Evolutionary conservation across 2,888 invertebrate genomes (phyloP).

Genomic region (Eilema caniola): DNA sequence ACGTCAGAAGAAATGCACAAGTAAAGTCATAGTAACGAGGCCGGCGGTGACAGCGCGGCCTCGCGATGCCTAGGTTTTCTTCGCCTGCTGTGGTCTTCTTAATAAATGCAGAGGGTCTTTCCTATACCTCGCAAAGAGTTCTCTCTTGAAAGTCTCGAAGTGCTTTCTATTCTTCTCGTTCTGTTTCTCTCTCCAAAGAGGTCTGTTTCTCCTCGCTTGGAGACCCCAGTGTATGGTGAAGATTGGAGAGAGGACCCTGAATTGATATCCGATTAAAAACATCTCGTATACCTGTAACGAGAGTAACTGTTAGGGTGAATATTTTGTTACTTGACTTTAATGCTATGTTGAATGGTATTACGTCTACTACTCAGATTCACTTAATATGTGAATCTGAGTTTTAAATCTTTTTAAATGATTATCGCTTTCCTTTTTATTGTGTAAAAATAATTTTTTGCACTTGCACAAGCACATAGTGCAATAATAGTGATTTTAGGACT

Average conservation of each 20-base stretch:
- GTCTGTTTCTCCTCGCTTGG: conserved; percentile 92
- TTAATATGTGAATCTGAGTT: too few relatives aligned
- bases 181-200: conserved; percentile 95
- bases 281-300: conserved; percentile 94
- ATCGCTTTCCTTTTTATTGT: too few relatives aligned
- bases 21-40: conserved; percentile 61
- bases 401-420: too few relatives aligned
- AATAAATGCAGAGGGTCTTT: conserved; percentile 88
- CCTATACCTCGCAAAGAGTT: conserved; percentile 92
- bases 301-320: conserved; percentile 3
- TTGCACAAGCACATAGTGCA: too few relatives aligned
- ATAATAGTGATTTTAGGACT: too few relatives aligned
- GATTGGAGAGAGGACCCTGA: conserved; percentile 94
- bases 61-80: conserved; percentile 83
- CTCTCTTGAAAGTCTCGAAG: conserved; percentile 94
- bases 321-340: background rate
- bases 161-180: conserved; percentile 93
- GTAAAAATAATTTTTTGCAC: too few relatives aligned
- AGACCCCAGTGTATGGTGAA: conserved; percentile 97
- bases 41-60: conserved; percentile 78
- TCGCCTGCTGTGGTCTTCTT: conserved; percentile 69
- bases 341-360: background rate
- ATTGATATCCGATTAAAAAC: conserved; percentile 95
- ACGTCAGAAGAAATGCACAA: conserved; percentile 60
- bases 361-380: too few relatives aligned